Evolutionary conservation across 2,113 vertebrate species (phyloP).

Genomic region (Hippotragus niger): DNA sequence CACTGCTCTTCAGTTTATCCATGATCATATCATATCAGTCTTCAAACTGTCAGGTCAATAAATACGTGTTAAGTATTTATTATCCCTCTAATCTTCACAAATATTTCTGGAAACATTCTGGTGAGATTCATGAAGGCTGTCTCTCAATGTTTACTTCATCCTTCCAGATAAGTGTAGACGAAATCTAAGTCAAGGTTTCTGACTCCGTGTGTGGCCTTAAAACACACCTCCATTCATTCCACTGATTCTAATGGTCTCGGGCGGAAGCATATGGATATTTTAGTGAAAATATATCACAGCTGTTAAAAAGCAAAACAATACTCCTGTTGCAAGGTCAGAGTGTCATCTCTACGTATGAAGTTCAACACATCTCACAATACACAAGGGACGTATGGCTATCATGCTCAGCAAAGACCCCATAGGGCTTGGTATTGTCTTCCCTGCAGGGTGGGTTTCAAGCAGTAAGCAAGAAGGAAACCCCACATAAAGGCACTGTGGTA

Average conservation of each 20-base stretch:
- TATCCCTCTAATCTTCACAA: not conserved
- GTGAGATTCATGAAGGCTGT: not conserved
- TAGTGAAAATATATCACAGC: slow-evolving; percentile 16
- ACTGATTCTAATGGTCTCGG: not conserved
- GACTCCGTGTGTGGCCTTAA: slow-evolving; percentile 53
- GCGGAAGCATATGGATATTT: slow-evolving; percentile 4
- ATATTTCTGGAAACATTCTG: slow-evolving; percentile 49
- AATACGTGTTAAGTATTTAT: not conserved
- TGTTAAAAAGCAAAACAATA: slow-evolving; percentile 34
- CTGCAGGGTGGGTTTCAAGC: not conserved
- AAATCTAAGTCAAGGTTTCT: slow-evolving; percentile 22
- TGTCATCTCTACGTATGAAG: not conserved
- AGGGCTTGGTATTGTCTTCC: not conserved
- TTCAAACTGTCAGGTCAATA: slow-evolving; percentile 10
- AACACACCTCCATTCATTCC: slow-evolving; percentile 59
- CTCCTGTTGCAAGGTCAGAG: not conserved
- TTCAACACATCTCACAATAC: not conserved
- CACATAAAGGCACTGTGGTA: not conserved
- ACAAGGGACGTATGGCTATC: not conserved
- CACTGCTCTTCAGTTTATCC: not conserved
- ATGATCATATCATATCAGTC: not conserved
- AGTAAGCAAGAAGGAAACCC: not conserved
- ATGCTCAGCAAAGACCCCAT: rapidly evolving
- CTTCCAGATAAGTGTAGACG: slow-evolving; percentile 33
- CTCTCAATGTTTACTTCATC: slow-evolving; percentile 44